Percentiles rank a stretch among this genome's conserved stretches.
phyloP scores from a whole-genome alignment of 2,888 invertebrate genomes.

The Cephus nigrinus region DNA sequence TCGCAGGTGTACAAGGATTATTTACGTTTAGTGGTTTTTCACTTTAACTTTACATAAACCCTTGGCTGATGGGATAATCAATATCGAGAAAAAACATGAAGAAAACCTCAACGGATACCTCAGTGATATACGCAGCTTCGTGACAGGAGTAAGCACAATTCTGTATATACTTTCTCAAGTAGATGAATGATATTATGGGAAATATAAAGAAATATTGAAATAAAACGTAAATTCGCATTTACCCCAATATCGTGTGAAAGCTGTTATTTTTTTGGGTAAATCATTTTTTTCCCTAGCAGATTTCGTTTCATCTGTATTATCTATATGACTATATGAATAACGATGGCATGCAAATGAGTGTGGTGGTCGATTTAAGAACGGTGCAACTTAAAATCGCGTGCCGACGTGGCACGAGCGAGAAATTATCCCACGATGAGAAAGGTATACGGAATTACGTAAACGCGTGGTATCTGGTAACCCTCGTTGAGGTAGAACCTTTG shows the following conservation, averaged over 20 bases:
- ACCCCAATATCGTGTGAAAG: neutral
- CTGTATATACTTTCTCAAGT: neutral
- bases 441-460: neutral
- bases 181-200: neutral
- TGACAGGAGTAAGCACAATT: neutral
- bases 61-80: neutral
- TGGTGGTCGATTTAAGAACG: neutral
- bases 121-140: neutral
- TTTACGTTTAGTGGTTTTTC: neutral
- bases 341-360: neutral
- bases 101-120: neutral
- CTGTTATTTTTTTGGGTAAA: neutral
- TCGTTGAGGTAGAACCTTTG: neutral
- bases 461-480: neutral
- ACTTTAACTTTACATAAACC: neutral
- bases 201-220: neutral
- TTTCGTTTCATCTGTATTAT: neutral
- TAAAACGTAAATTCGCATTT: neutral
- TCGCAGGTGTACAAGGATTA: neutral
- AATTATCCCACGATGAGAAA: conserved; percentile 46
- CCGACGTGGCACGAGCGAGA: conserved; percentile 44
- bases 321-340: neutral
- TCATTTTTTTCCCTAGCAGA: neutral
- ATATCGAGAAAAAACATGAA: neutral
- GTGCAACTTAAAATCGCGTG: conserved; percentile 39